phyloP scores from a whole-genome alignment of 2,888 invertebrate species.

The Stenurella melanura region DNA sequence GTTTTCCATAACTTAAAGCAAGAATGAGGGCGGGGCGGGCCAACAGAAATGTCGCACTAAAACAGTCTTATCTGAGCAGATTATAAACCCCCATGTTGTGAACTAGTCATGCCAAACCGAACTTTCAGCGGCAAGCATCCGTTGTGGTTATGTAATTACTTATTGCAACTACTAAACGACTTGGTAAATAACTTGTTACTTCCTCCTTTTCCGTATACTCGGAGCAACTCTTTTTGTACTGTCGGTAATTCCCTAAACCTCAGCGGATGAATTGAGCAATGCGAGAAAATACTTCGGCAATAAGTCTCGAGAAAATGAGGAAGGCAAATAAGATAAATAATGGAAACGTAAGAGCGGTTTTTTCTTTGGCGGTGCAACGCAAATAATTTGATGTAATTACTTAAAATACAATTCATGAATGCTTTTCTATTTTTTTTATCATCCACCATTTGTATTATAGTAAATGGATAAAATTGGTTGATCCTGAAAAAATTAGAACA shows the following conservation, averaged over 20 bases:
- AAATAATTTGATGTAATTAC: constrained; percentile 11
- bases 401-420: not conserved
- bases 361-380: not conserved
- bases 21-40: constrained; percentile 4
- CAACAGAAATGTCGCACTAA: constrained; percentile 26
- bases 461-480: too few relatives aligned
- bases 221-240: constrained; percentile 42
- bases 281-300: constrained; percentile 50
- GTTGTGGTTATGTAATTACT: constrained; percentile 65
- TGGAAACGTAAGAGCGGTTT: not conserved
- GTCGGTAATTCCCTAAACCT: constrained; percentile 53
- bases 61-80: constrained; percentile 15
- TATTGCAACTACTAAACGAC: constrained; percentile 65
- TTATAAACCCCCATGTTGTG: constrained; percentile 38
- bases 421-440: not conserved
- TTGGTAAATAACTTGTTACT: constrained; percentile 66
- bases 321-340: constrained; percentile 14
- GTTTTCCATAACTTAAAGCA: constrained; percentile 23
- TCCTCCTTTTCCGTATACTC: constrained; percentile 38
- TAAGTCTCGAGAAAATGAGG: constrained; percentile 47
- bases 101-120: constrained; percentile 49
- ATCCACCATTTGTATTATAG: too few relatives aligned
- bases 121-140: constrained; percentile 57
- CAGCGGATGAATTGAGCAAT: constrained; percentile 54
- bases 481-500: too few relatives aligned